Evolutionary conservation across 2,888 invertebrate genomes (phyloP).

Genomic region (Machimus atricapillus): DNA sequence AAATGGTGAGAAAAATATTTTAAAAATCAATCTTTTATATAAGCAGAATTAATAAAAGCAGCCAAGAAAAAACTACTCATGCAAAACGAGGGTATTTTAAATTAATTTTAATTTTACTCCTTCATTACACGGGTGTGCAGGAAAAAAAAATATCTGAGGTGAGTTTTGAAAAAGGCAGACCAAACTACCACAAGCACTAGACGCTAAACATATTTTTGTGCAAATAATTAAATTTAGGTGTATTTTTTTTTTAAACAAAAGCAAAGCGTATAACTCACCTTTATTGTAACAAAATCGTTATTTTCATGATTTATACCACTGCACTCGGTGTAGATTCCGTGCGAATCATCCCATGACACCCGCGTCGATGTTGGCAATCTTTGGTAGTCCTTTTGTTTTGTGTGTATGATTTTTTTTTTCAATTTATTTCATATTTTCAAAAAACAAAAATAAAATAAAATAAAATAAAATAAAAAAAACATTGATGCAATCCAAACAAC

Average conservation of each 20-base stretch:
- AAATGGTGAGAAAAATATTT: not conserved
- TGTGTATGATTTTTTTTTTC: not conserved
- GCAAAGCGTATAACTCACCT: slow-evolving; percentile 53
- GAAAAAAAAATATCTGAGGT: not conserved
- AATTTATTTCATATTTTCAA: not conserved
- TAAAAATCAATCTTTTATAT: not conserved
- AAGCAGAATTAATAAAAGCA: not conserved
- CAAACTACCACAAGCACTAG: not conserved
- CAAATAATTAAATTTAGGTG: not conserved
- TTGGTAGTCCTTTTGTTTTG: slow-evolving; percentile 32
- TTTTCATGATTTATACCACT: slow-evolving; percentile 60
- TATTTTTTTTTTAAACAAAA: not conserved
- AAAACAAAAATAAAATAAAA: not conserved
- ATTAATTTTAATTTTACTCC: not conserved
- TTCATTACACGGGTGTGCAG: not conserved
- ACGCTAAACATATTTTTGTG: not conserved
- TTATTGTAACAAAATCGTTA: slow-evolving; percentile 62
- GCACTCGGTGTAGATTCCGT: slow-evolving; percentile 17
- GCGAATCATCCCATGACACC: slow-evolving; percentile 61
- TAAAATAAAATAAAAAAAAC: not conserved
- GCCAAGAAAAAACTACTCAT: not conserved
- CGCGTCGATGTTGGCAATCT: slow-evolving; percentile 50
- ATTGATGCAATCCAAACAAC: not conserved
- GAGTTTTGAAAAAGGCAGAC: not conserved
- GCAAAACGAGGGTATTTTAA: no score